Evolutionary conservation across 2,113 vertebrate species (phyloP).

Genomic region (Tyrannus savana): DNA sequence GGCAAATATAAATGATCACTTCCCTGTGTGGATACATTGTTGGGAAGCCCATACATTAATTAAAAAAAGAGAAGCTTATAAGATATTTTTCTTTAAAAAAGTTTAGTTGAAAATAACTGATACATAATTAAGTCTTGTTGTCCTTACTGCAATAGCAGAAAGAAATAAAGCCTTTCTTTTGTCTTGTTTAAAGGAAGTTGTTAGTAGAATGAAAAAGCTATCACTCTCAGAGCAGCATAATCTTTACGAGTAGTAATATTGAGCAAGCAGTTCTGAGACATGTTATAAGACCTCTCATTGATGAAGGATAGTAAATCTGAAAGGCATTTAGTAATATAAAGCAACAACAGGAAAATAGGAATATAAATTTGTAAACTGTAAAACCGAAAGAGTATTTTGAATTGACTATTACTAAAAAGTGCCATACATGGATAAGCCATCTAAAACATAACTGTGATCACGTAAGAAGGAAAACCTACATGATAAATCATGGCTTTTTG

Average conservation of each 20-base stretch:
- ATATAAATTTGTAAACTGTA: neutral
- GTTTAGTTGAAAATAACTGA: neutral
- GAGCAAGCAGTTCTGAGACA: neutral
- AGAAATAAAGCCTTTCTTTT: neutral
- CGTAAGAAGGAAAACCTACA: neutral
- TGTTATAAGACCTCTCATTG: neutral
- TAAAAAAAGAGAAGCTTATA: neutral
- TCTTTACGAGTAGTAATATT: neutral
- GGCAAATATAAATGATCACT: neutral
- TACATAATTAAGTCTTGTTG: neutral
- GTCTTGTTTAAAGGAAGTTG: neutral
- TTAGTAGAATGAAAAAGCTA: neutral
- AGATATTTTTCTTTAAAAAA: neutral
- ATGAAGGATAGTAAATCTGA: conserved; percentile 4
- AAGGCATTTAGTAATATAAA: neutral
- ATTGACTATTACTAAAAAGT: neutral
- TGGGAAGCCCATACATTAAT: neutral
- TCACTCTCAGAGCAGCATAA: neutral
- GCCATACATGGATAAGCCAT: neutral
- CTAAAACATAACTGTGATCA: neutral
- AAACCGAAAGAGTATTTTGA: neutral
- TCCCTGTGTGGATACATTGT: neutral
- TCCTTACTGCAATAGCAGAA: neutral
- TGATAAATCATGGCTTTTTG: neutral
- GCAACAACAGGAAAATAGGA: neutral